Evolutionary conservation across 2,888 invertebrate genomes (phyloP).

Genomic region (Glyphotaelius pellucidus): DNA sequence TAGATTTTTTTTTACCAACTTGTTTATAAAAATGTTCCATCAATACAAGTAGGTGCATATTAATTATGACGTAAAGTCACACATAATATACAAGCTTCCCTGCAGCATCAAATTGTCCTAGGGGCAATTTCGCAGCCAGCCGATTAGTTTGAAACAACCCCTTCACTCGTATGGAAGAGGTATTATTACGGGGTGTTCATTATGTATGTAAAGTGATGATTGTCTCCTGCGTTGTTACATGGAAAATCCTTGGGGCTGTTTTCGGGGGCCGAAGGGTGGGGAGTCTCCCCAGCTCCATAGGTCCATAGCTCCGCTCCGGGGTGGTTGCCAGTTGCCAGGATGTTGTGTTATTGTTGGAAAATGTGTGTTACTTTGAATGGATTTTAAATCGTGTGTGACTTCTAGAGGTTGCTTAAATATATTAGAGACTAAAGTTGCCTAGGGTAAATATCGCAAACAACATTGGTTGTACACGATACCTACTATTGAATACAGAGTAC

Average conservation of each 20-base stretch:
- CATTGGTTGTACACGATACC: too few species aligned
- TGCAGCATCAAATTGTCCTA: background rate
- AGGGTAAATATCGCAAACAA: too few species aligned
- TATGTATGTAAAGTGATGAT: conserved; percentile 64
- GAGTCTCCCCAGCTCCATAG: background rate
- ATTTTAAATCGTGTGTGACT: background rate
- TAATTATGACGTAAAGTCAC: background rate
- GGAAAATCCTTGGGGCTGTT: conserved; percentile 50
- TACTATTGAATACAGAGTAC: too few species aligned
- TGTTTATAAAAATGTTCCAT: background rate
- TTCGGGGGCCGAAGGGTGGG: conserved; percentile 34
- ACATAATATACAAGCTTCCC: background rate
- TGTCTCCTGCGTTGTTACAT: conserved; percentile 55
- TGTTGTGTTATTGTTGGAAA: conserved; percentile 32
- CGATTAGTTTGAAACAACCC: conserved; percentile 37
- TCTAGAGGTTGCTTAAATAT: background rate
- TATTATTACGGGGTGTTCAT: conserved; percentile 59
- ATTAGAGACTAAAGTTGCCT: too few species aligned
- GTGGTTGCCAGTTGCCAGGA: background rate
- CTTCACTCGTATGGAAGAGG: conserved; percentile 38
- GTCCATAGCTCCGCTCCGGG: background rate
- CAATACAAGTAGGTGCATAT: background rate
- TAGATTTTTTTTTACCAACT: background rate
- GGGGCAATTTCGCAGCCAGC: conserved; percentile 40
- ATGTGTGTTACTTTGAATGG: conserved; percentile 17